Evolutionary conservation across 2,888 invertebrate species (phyloP).

Genomic region (Pseudococcus jackbeardsleyi): DNA sequence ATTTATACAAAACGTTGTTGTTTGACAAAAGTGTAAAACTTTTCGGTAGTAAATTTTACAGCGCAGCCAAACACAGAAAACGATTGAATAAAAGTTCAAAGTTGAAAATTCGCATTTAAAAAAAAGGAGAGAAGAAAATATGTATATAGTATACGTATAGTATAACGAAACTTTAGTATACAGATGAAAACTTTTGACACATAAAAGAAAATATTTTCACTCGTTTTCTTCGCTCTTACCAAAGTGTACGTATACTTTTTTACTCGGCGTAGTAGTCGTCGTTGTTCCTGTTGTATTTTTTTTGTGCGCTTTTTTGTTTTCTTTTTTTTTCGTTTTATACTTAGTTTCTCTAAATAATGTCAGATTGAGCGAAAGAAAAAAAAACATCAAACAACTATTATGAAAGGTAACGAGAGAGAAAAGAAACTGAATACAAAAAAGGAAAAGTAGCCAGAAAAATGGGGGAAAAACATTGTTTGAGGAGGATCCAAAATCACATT

Average conservation of each 20-base stretch:
- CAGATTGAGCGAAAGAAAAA: conserved; percentile 29
- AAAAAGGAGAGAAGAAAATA: background rate
- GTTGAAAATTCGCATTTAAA: conserved; percentile 27
- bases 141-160: background rate
- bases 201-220: conserved; percentile 40
- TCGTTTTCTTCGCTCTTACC: background rate
- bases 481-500: too few species aligned
- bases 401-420: background rate
- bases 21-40: background rate
- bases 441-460: background rate
- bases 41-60: background rate
- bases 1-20: background rate
- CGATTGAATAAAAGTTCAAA: conserved; percentile 33
- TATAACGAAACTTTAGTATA: background rate
- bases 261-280: background rate
- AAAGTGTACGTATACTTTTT: background rate
- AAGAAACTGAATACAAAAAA: background rate
- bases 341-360: conserved; percentile 25
- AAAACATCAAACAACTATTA: background rate
- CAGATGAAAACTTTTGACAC: conserved; percentile 28
- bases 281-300: background rate
- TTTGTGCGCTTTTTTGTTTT: background rate
- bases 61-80: background rate
- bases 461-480: too few species aligned
- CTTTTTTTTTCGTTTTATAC: background rate